phyloP scores from a whole-genome alignment of 2,888 invertebrate genomes.

The Mantis religiosa region DNA sequence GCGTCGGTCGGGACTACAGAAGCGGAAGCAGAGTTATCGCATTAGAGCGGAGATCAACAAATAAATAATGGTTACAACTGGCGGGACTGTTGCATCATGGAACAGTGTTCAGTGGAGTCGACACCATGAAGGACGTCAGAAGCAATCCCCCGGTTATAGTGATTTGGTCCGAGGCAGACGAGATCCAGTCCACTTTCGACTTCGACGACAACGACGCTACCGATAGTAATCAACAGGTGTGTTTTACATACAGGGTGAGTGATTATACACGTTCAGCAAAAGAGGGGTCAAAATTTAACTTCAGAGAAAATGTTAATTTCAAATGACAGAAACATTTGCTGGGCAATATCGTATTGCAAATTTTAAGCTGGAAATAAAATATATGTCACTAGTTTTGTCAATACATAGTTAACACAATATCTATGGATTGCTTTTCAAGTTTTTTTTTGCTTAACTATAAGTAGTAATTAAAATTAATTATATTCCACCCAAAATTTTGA shows the following conservation, averaged over 20 bases:
- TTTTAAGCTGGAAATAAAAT: too few relatives aligned
- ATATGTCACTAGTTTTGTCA: too few relatives aligned
- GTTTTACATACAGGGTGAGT: background rate
- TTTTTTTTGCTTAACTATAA: too few relatives aligned
- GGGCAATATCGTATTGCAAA: too few relatives aligned
- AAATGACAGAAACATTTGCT: too few relatives aligned
- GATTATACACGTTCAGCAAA: too few relatives aligned
- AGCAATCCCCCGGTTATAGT: conserved; percentile 18
- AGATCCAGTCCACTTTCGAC: conserved; percentile 7
- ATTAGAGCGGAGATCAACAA: background rate
- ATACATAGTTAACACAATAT: too few relatives aligned
- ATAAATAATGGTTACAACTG: background rate
- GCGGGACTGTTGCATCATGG: background rate
- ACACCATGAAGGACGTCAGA: conserved; percentile 17
- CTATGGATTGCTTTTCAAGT: too few relatives aligned
- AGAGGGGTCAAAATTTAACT: too few relatives aligned
- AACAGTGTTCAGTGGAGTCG: background rate
- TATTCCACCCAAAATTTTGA: too few relatives aligned
- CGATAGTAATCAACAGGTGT: background rate
- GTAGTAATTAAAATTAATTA: too few relatives aligned
- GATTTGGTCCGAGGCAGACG: conserved; percentile 23
- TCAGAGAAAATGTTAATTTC: too few relatives aligned
- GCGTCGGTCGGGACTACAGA: background rate
- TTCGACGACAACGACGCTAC: background rate
- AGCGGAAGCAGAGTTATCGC: background rate